Conservation (phyloP, 2,888 invertebrate species). For the Tholera decimalis region DNA sequence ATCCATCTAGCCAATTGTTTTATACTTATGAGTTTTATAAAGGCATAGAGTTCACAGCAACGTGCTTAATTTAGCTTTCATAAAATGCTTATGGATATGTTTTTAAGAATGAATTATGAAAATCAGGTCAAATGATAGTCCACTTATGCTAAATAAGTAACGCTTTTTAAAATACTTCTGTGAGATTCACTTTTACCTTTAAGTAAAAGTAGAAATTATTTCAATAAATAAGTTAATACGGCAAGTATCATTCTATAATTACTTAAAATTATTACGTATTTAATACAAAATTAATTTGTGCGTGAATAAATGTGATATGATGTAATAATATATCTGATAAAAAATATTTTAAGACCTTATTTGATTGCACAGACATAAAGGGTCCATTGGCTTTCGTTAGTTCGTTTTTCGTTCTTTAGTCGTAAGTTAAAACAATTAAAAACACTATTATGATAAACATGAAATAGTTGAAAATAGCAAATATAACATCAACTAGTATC, state of each 20-base stretch:
- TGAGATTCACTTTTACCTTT: conserved; percentile 57
- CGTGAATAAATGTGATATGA: conserved; percentile 32
- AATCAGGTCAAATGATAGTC: conserved; percentile 19
- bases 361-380: conserved; percentile 9
- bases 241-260: conserved; percentile 35
- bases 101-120: conserved; percentile 18
- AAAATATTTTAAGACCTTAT: conserved; percentile 1
- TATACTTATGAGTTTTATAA: conserved; percentile 31
- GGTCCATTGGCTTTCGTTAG: neutral
- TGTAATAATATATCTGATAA: neutral
- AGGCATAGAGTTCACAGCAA: conserved; percentile 55
- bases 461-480: conserved; percentile 28
- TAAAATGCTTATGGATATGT: conserved; percentile 39
- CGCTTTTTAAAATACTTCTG: conserved; percentile 20
- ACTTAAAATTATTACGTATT: conserved; percentile 47
- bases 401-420: too few relatives aligned
- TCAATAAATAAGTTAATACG: conserved; percentile 35
- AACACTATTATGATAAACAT: conserved; percentile 17
- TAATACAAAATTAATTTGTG: conserved; percentile 46
- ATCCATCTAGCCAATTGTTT: conserved; percentile 24
- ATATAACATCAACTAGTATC: conserved; percentile 47
- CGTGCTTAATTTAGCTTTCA: conserved; percentile 28
- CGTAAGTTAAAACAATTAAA: conserved; percentile 4
- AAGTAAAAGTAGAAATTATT: conserved; percentile 37
- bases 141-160: conserved; percentile 27